Conservation (phyloP, 2,797 vertebrate genomes). For the Spinus olivaceus region DNA sequence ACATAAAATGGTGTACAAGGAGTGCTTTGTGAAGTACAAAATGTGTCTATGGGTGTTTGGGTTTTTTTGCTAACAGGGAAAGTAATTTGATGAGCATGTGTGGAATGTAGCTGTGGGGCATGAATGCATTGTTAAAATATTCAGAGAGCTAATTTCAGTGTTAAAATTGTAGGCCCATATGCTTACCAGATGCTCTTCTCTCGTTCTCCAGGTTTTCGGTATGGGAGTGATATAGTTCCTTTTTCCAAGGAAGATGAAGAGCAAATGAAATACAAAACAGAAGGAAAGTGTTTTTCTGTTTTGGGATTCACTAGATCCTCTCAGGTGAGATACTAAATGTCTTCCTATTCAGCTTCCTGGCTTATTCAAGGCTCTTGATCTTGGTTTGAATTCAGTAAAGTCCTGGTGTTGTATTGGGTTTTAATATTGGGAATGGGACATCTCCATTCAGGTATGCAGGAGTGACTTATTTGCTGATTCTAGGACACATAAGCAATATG, state of each 20-base stretch:
- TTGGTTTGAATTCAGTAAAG: background rate
- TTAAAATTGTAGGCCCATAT: constrained; percentile 39
- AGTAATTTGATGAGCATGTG: constrained; percentile 38
- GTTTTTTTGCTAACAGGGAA: constrained; percentile 23
- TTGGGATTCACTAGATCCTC: constrained; percentile 89
- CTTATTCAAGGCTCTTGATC: background rate
- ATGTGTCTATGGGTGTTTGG: background rate
- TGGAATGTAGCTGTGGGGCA: constrained; percentile 27
- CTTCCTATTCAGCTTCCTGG: background rate
- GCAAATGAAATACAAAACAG: constrained; percentile 95
- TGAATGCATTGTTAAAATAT: constrained; percentile 52
- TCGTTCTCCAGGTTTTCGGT: constrained; percentile 85
- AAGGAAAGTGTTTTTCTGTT: constrained; percentile 91
- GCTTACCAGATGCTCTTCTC: constrained; percentile 62
- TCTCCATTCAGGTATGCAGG: background rate
- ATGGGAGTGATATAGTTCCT: constrained; percentile 95
- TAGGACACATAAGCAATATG: background rate
- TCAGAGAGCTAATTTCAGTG: constrained; percentile 28
- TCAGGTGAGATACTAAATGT: constrained; percentile 70
- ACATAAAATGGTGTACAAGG: background rate
- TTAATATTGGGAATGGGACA: background rate
- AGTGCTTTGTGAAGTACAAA: background rate
- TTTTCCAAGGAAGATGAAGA: constrained; percentile 98
- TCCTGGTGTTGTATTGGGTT: background rate
- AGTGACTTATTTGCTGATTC: background rate